Conservation (phyloP, 2,113 vertebrate genomes). For the Pangasianodon hypophthalmus region DNA sequence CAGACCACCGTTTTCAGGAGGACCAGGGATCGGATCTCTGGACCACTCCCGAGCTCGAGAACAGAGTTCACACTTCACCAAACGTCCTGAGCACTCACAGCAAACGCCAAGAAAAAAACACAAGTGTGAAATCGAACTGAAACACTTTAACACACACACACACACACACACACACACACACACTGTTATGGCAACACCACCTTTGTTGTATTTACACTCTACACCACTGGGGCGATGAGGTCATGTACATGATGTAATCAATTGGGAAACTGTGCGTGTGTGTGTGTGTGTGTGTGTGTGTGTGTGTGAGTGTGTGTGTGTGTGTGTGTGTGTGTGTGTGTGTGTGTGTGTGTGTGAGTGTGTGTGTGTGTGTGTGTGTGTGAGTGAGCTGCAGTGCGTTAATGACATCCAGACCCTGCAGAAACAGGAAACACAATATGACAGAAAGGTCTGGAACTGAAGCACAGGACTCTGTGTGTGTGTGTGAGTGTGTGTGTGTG, state of each 20-base stretch:
- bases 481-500: slow-evolving; percentile 43
- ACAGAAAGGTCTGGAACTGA: slow-evolving; percentile 37
- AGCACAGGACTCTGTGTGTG: slow-evolving; percentile 32
- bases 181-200: slow-evolving; percentile 75
- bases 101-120: neutral
- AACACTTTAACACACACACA: neutral
- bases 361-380: slow-evolving; percentile 27
- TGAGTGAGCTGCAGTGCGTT: slow-evolving; percentile 49
- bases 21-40: neutral
- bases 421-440: slow-evolving; percentile 54
- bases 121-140: neutral
- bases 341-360: slow-evolving; percentile 23
- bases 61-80: neutral
- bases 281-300: slow-evolving; percentile 16
- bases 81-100: neutral
- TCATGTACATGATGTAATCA: slow-evolving; percentile 73
- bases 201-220: slow-evolving; percentile 66
- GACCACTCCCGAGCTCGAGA: neutral
- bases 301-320: neutral
- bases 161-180: slow-evolving; percentile 44
- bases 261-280: slow-evolving; percentile 49
- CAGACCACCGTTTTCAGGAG: neutral
- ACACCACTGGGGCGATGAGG: slow-evolving; percentile 62
- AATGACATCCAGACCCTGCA: slow-evolving; percentile 63
- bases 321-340: neutral